Evolutionary conservation across 2,888 invertebrate species (phyloP).

Genomic region (Lepidocyrtinus sp.): DNA sequence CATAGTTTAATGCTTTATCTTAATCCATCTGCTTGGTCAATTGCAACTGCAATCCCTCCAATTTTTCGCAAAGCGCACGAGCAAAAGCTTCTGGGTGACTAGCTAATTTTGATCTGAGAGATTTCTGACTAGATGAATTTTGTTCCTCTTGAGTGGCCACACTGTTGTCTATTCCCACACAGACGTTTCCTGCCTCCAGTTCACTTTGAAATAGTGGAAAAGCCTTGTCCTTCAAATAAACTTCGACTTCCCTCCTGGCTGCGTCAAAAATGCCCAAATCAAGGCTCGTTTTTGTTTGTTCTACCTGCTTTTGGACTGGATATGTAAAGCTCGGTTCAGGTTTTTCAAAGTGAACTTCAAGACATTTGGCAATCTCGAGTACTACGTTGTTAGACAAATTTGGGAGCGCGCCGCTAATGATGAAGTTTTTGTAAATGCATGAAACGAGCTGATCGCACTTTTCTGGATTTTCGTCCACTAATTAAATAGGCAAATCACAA

Average conservation of each 20-base stretch:
- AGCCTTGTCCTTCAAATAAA: neutral
- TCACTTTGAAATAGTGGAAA: conserved; percentile 37
- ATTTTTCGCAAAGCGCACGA: conserved; percentile 35
- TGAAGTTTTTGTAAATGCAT: conserved; percentile 49
- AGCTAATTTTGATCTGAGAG: conserved; percentile 5
- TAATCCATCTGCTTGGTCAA: neutral
- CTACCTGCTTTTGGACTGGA: neutral
- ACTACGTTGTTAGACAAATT: conserved; percentile 38
- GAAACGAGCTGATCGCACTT: conserved; percentile 35
- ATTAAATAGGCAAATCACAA: too few species aligned
- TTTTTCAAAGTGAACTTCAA: conserved; percentile 33
- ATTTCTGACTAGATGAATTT: neutral
- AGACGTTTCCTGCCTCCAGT: conserved; percentile 23
- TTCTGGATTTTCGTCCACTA: conserved; percentile 28
- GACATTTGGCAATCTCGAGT: conserved; percentile 20
- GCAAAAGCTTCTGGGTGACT: conserved; percentile 41
- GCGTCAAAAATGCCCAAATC: conserved; percentile 32
- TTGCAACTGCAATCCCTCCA: conserved; percentile 18
- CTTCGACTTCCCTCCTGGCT: conserved; percentile 30
- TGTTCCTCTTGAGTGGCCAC: neutral
- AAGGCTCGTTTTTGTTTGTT: neutral
- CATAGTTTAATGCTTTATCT: neutral
- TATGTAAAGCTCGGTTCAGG: conserved; percentile 36
- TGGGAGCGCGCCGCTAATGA: conserved; percentile 27
- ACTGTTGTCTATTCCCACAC: neutral